These are phyloP conservation scores for Pseudomugil gertrudae DNA, from an alignment of 2,797 vertebrate species.

Conservation along the genomic window DNA sequence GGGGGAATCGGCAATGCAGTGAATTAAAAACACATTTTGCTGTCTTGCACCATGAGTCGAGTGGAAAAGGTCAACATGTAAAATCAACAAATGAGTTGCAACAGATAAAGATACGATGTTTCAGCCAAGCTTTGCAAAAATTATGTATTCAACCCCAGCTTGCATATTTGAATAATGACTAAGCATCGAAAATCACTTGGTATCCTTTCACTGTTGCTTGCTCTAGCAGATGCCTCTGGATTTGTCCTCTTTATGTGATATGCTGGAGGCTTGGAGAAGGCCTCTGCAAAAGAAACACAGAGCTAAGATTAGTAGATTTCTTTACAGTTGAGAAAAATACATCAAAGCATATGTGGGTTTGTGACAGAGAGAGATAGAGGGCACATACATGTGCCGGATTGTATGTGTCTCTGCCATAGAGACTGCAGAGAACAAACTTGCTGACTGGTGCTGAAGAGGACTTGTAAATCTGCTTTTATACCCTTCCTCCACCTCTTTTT, in stretches of 20 bases:
- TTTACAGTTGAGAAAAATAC: constrained; percentile 33
- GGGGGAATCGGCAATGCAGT: constrained; percentile 29
- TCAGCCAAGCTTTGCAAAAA: constrained; percentile 15
- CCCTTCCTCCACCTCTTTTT: constrained; percentile 49
- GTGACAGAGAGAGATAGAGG: not conserved
- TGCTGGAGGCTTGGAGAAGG: constrained; percentile 4
- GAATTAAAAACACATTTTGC: constrained; percentile 59
- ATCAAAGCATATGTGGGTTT: constrained; percentile 30
- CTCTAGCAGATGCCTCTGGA: constrained; percentile 22
- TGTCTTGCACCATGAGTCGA: constrained; percentile 27
- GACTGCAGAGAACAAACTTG: constrained; percentile 59
- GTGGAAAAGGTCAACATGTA: constrained; percentile 59
- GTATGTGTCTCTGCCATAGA: constrained; percentile 39
- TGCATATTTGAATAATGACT: constrained; percentile 59
- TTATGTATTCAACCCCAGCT: constrained; percentile 23
- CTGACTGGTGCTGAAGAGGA: constrained; percentile 60
- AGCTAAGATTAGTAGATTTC: constrained; percentile 19
- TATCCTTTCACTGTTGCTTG: constrained; percentile 21
- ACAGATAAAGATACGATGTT: constrained; percentile 52
- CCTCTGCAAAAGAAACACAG: constrained; percentile 5
- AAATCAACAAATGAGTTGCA: constrained; percentile 49
- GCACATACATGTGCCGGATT: constrained; percentile 2
- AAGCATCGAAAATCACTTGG: constrained; percentile 31
- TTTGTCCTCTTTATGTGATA: constrained; percentile 9
- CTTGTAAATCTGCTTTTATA: constrained; percentile 68